Evolutionary conservation across 2,888 invertebrate species (phyloP).

Genomic region (Rhodophaea formosa): DNA sequence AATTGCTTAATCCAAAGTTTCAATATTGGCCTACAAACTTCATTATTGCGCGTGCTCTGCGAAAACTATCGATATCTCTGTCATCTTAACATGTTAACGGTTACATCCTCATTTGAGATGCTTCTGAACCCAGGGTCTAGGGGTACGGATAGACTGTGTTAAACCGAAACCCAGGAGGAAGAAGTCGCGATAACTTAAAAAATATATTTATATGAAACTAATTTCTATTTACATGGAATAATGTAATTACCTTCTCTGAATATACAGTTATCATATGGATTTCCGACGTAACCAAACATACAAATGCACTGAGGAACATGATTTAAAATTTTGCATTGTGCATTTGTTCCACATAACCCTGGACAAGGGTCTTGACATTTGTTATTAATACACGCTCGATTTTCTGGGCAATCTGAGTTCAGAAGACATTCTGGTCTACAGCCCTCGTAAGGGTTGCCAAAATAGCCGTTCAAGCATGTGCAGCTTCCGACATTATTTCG

Average conservation of each 20-base stretch:
- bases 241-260: slow-evolving; percentile 55
- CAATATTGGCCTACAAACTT: too few species aligned
- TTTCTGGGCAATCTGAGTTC: slow-evolving; percentile 84
- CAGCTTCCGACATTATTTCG: slow-evolving; percentile 84
- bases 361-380: slow-evolving; percentile 87
- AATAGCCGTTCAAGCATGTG: slow-evolving; percentile 84
- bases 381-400: slow-evolving; percentile 84
- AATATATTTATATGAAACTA: not conserved
- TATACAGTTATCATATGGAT: slow-evolving; percentile 82
- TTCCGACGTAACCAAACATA: slow-evolving; percentile 83
- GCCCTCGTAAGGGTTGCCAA: slow-evolving; percentile 85
- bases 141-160: too few species aligned
- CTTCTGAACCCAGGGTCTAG: too few species aligned
- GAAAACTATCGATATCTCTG: too few species aligned
- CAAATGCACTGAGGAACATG: slow-evolving; percentile 90
- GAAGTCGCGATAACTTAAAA: too few species aligned
- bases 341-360: slow-evolving; percentile 88
- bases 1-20: too few species aligned
- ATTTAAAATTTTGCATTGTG: slow-evolving; percentile 87
- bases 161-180: too few species aligned
- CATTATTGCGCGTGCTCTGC: too few species aligned
- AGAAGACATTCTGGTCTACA: slow-evolving; percentile 88
- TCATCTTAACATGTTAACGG: too few species aligned
- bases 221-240: not conserved
- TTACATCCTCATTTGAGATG: too few species aligned